Evolutionary conservation across 2,888 invertebrate species (phyloP).

Genomic region (Electrophaes corylata): DNA sequence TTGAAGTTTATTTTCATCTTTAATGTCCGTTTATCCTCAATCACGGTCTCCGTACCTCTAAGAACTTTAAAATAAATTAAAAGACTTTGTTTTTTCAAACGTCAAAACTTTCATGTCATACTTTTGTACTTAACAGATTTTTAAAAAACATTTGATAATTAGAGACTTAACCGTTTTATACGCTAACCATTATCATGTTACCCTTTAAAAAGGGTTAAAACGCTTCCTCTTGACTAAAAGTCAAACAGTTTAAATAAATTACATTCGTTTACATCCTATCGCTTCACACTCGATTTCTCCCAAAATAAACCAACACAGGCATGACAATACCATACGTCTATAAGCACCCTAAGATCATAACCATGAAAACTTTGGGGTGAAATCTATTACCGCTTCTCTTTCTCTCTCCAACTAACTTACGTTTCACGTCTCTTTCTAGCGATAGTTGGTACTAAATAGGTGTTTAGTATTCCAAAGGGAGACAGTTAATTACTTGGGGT

Average conservation of each 20-base stretch:
- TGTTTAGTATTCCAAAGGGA: conserved; percentile 83
- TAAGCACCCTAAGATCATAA: conserved; percentile 62
- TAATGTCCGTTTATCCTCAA: conserved; percentile 15
- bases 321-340: conserved; percentile 50
- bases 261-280: conserved; percentile 68
- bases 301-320: conserved; percentile 58
- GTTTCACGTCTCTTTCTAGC: conserved; percentile 48
- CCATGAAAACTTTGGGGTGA: conserved; percentile 69
- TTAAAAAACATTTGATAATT: no score
- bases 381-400: conserved; percentile 59
- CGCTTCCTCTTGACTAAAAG: conserved; percentile 25
- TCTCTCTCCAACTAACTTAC: conserved; percentile 41
- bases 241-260: conserved; percentile 46
- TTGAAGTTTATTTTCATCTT: conserved; percentile 26
- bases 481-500: conserved; percentile 79
- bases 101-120: background rate
- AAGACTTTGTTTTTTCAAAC: background rate
- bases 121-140: no score
- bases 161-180: background rate
- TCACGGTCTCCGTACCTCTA: conserved; percentile 7
- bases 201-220: conserved; percentile 18
- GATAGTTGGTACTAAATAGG: conserved; percentile 79
- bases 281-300: conserved; percentile 68
- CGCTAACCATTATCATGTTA: background rate
- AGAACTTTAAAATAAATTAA: background rate